phyloP scores from a whole-genome alignment of 2,888 invertebrate species.

The Pyrrhia umbra region DNA sequence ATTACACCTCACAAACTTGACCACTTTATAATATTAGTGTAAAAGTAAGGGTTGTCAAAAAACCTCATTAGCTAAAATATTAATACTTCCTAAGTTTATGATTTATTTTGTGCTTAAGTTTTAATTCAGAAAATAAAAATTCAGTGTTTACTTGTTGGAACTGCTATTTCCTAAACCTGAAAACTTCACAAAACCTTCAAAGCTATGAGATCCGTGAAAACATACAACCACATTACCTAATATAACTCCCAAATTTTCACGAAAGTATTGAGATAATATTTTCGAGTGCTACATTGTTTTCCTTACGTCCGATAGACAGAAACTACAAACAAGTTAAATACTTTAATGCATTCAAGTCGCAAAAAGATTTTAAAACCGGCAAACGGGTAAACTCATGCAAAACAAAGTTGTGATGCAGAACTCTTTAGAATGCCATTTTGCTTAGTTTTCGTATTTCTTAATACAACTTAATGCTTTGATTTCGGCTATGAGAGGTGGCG shows the following conservation, averaged over 20 bases:
- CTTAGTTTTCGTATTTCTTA: constrained; percentile 90
- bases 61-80: no score
- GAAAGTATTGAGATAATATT: constrained; percentile 24
- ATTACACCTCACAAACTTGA: no score
- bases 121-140: no score
- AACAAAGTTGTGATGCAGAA: constrained; percentile 86
- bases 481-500: constrained; percentile 69
- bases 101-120: no score
- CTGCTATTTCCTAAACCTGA: not conserved
- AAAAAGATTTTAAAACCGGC: constrained; percentile 80
- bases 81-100: no score
- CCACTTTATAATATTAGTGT: no score
- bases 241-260: constrained; percentile 6
- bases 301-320: constrained; percentile 39
- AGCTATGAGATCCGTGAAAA: constrained; percentile 3
- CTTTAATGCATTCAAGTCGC: constrained; percentile 75
- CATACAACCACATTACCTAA: constrained; percentile 11
- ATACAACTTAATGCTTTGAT: constrained; percentile 81
- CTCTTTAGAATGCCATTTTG: constrained; percentile 87
- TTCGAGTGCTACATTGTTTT: constrained; percentile 42
- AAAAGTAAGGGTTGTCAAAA: no score
- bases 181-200: not conserved
- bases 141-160: not conserved
- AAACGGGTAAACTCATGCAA: constrained; percentile 82
- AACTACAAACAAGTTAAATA: constrained; percentile 72